Evolutionary conservation across 2,888 invertebrate genomes (phyloP), one percentile per base, ranked within the genome.

Genomic region (Trimorus sp.): DNA sequence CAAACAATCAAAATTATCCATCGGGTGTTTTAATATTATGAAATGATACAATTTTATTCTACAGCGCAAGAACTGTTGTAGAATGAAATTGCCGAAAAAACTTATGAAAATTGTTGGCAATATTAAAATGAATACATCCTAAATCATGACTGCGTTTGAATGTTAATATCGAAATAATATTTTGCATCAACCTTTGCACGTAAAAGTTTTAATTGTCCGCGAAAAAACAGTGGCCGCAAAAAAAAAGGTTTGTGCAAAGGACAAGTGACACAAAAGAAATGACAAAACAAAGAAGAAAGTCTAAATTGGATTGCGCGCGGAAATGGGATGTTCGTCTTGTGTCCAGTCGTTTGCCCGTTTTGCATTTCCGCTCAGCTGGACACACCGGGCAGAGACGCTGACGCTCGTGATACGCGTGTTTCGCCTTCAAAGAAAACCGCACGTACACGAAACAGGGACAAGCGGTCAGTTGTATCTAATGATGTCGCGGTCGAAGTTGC

Each of bases 391-490:
- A 82, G 66, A 75, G 68, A 80, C 81, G 74, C 80, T 78, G 70
- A 66, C 76, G 80, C 62, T 65, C 70, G 66, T 68, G 74, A 60
- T 81, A 83, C 69, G 60, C 58, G 62, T 73, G 71, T 63, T 54
- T 80, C 75, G 73, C 77, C 87, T 84, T 90, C 91, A 91, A 91
- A 91, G 91, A 90, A 89, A 91, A 91, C 91, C 91, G 81, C 90
- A 89, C 66, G 74, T 90, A 76, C 89, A 88, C 71, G 79, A 76
- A 83, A 84, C 85, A 82, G 80, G 84, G 79, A 84, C 84, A 88
- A 85, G 86, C 85, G 86, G 87, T 87, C 87, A 87, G 88, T 85
- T 82, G 85, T 82, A 81, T 89, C 87, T 91, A 91, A 91, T 88
- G 91, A 91, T 88, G 91, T 90, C 90, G 91, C 87, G 90, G 90